Evolutionary conservation across 2,797 vertebrate genomes (phyloP), one percentile per base, ranked within the genome.

Genomic region (Sebastes ruberrimus): DNA sequence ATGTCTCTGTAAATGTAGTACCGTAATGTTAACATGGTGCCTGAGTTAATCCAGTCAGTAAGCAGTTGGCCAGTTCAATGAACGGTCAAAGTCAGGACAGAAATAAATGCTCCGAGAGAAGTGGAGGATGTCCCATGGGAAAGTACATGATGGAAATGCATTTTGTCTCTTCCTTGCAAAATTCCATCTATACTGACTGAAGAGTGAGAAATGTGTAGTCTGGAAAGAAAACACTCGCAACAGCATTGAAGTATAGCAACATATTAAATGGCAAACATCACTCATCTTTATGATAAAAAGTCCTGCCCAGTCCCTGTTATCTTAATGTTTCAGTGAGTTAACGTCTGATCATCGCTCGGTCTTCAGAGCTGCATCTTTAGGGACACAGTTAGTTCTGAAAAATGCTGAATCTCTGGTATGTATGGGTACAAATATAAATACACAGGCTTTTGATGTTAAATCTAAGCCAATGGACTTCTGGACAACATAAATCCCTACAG

Each of bases 11-110:
- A 74, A 86, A 87, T 84, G 85, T 74, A 76, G 74, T 46, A 74
- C 81, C 68, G 78, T 80, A 68, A 77, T 69, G 84, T 88, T 87
- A 91, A 88, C 72, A 80, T 55, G 77, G 78, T 67, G 82, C 76
- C 80, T 22, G 61, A 78, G 65, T 81, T 88, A 90, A 92, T 92
- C 90, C 85, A 86, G 90, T 86, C 77, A 62, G 74, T 88, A 85
- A 90, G 88, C 85, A 91, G 77, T 80, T 74, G 81, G 79, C 74
- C 83, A 80, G 86, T 93, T 94, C 92, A 94, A 68, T 35, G 65
- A 57, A 57, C 67, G 79, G 91, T 87, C 90, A 92, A 85, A 81
- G 67, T 79, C 79, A 70, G 66, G 81, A 76, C 42, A 71, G 80
- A 92, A 90, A 86, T 81, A 89, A 86, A 88, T 18, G 42, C 27